Evolutionary conservation across 2,113 vertebrate species (phyloP), one percentile per base, ranked within the genome.

Genomic region (Alectura lathami): DNA sequence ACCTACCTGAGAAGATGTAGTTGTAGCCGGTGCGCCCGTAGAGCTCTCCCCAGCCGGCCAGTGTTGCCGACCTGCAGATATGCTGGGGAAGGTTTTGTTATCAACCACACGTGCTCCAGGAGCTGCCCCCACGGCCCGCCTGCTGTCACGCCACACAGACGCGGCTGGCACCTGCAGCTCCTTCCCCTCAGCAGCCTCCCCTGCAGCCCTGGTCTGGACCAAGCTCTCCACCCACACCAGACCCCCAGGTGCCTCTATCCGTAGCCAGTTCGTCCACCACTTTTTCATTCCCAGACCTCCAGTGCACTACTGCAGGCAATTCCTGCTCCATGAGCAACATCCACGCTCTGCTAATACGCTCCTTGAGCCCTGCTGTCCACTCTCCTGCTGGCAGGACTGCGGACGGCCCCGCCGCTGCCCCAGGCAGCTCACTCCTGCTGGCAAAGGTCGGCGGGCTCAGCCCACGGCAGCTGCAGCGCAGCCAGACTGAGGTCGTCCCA

Each of bases 1-100:
- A 89, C 72, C 95, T 97, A 99, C 99, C 99, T 98, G 99, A 99
- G 98, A 99, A 99, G 96, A 99, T 99, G 57, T 99, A 99, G 97
- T 99, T 99, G 97, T 99, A 99, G 68, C 99, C 98, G 13, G 99
- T 99, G 66, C 99, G 99, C 88, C 99, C 99, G 18, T 99, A 99
- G 59, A 99, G 97, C 96, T 99, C 99, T 43, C 99, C 99, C 99
- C 99, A 99, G 80, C 99, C 99, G 2, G 99, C 99, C 95, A 99
- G 97, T 0, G 99, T 99, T 69, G 99, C 99, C 1, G 99, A 99
- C 64, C 99, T 98, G 96, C 99, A 99, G 66, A 99, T 99, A 94
- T 99, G 99, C 99, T 99, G 96, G 21, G 45, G 82, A 97, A 96
- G 17, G 93, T 42, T 30, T 36, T 51, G 30, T 57, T 34, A 91